Percentiles rank a stretch among this genome's conserved stretches.
These are phyloP conservation scores for Melanophora roralis DNA, from an alignment of 2,888 invertebrate species.

Conservation along the genomic window DNA sequence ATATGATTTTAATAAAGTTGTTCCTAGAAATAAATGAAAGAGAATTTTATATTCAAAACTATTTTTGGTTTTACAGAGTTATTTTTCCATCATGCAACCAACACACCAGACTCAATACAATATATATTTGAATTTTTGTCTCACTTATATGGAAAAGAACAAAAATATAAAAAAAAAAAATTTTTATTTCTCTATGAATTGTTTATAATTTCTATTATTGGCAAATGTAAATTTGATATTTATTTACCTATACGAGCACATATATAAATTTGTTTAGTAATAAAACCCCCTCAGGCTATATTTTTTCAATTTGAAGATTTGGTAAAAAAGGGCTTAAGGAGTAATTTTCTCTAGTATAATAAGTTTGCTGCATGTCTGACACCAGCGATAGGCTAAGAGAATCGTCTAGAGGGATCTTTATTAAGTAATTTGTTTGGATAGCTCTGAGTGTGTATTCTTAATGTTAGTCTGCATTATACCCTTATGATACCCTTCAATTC, in stretches of 20 bases:
- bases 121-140: not conserved
- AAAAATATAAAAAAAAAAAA: slow-evolving; percentile 8
- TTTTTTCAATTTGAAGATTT: slow-evolving; percentile 5
- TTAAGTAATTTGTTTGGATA: too few relatives aligned
- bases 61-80: slow-evolving; percentile 26
- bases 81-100: slow-evolving; percentile 13
- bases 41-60: slow-evolving; percentile 25
- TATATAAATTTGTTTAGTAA: too few relatives aligned
- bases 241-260: slow-evolving; percentile 10
- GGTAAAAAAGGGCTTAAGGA: not conserved
- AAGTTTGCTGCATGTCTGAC: too few relatives aligned
- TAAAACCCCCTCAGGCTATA: too few relatives aligned
- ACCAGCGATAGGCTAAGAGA: too few relatives aligned
- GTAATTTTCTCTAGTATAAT: too few relatives aligned
- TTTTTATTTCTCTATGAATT: not conserved
- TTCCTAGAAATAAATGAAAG: not conserved
- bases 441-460: too few relatives aligned
- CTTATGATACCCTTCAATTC: too few relatives aligned
- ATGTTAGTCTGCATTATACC: too few relatives aligned
- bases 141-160: not conserved
- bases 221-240: slow-evolving; percentile 43
- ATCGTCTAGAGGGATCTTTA: too few relatives aligned
- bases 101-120: slow-evolving; percentile 1
- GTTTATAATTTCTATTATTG: slow-evolving; percentile 25
- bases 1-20: too few relatives aligned